Base-by-base conservation (phyloP, 2,888 invertebrate species). In the Lepeophtheirus nordmannii region DNA sequence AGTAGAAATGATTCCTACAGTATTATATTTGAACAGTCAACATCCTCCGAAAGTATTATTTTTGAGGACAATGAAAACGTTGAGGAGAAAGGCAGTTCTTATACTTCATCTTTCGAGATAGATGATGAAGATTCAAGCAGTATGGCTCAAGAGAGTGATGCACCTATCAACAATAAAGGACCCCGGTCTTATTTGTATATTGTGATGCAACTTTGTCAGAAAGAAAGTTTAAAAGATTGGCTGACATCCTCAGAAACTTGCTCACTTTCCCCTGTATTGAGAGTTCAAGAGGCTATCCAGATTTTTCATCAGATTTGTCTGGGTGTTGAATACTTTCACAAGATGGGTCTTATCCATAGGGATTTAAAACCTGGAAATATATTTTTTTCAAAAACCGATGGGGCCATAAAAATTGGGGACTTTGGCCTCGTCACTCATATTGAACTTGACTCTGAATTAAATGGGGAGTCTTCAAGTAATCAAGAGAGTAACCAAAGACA, bases 341-440 rank as follows among this genome's bases (percentile, higher is more conserved):
- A 85, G 0, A 85, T 86, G 70, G 40, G 20, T n/a, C 71, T 71
- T 0, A 97, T 98, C 74, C 98, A 98, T 75, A 82, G 97, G 61
- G 97, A 97, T 77, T 80, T 97, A 53, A 97, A 97, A 82, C 89
- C 90, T 0, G 87, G 89, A 69, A 91, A 91, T 74, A 89, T 91
- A 71, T 90, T 97, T 77, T 96, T 97, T 76, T 87, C 92, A 0
- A 80, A 85, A 70, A 46, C 9, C 14, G 89, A 93, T 75, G 89
- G 89, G 1, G 81, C 82, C 72, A 84, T 97, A 10, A 97, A 97
- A 80, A 88, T 98, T 67, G 97, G 97, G 0, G 97, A 98, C 78
- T 97, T 98, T 78, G 97, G 97, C 0, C 81, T 98, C n/a, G 97
- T 91, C 12, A 94, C 96, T 7, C 85, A 87, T 23, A 86, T 88